Evolutionary conservation across 2,113 vertebrate genomes (phyloP), one percentile per base, ranked within the genome.

Genomic region (Neogobius melanostomus): DNA sequence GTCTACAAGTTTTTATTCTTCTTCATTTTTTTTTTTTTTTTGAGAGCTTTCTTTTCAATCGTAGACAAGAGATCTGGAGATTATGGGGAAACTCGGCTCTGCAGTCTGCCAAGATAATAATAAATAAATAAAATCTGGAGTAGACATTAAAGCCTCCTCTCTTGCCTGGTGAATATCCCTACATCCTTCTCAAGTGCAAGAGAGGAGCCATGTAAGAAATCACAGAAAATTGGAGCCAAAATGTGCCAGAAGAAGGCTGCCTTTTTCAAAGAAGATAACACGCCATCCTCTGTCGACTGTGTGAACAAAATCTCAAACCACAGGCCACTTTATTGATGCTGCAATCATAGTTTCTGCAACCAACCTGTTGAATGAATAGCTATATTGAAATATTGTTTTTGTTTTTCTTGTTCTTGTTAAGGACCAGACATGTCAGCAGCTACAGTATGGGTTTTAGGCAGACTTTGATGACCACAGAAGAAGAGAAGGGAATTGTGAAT

Each of bases 11-110:
- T 74, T 56, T 75, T 72, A 73, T 71, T 43, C 68, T 81, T 64
- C 53, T 45, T 72, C 45, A 36, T 57, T 12, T 59, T 59, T 59
- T 28, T 14, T 59, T 42, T 42, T 36, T 59, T 59, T 53, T 65
- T 66, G 14, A n/a, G 52, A 81, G 53, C 16, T 67, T 69, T 66
- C 57, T 76, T 70, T 76, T 49, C 68, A 87, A 69, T 85, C 69
- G 81, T 51, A 76, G 45, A 36, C 62, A 71, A 72, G 60, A 72
- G 60, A 80, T 69, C 44, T 54, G 70, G 80, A 72, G 71, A 69
- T 69, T 47, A 60, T 65, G 47, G 56, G 7, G 66, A 71, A 66
- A 63, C 61, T 73, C 54, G 49, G 50, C 47, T n/a, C 46, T 1
- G 5, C 42, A 68, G n/a, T 57, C 6, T 42, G 49, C 61, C 42